Base-by-base conservation (phyloP, 2,888 invertebrate species). In the Cremastobaeus sp. region DNA sequence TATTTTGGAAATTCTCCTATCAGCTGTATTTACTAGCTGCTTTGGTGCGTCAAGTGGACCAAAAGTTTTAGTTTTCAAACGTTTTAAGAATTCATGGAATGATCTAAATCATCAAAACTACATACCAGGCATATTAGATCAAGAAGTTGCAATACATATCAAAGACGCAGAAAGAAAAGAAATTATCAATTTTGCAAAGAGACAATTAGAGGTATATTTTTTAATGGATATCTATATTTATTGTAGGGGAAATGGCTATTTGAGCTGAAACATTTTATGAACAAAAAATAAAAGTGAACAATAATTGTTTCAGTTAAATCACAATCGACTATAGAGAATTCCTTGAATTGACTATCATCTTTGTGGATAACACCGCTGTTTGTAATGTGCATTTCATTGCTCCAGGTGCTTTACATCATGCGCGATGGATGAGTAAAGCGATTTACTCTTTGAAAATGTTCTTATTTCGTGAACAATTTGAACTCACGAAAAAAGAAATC, bases 1-100 rank as follows among this genome's bases (percentile, higher is more conserved):
- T 54, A 78, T 81, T 8, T 74, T 65, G 17, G 80, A 82, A 65
- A 17, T 82, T 17, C 18, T 77, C 32, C 50, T 78, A 18, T 25
- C 32, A 11, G 35, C 28, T 28, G 68, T 68, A 11, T 78, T 64
- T 30, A 34, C 34, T 11, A 34, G 12, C n/a, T 34, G 34, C 3
- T 5, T 34, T n/a, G 34, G 34, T 34, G 11, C 34, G 9, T 34
- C 34, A 34, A 34, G 34, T 34, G 34, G n/a, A 1, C 34, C 11
- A 5, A 14, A 34, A 11, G 11, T 34, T 34, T 1, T 34, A 14
- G 4, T 34, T 34, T 34, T 34, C 11, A 34, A 34, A 11, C n/a
- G 34, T 12, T 34, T 34, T 11, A 34, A 14, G 12, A 34, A 11
- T 34, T 34, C 4, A n/a, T 8, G 34, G 34, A 34, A 34, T 11